phyloP scores from a whole-genome alignment of 2,888 invertebrate species.

The Lymantria dispar region DNA sequence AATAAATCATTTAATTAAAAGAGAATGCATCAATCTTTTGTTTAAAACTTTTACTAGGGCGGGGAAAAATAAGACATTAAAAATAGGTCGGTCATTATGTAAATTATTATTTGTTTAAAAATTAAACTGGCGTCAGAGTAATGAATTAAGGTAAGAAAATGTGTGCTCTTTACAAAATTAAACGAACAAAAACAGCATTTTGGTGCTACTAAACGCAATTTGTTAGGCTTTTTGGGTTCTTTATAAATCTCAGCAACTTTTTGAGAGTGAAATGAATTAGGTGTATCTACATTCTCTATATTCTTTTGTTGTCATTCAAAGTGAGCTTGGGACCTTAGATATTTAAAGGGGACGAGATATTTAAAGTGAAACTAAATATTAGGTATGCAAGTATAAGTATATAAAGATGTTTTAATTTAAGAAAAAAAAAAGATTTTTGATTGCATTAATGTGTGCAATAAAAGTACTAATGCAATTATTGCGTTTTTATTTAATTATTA shows the following conservation, averaged over 20 bases:
- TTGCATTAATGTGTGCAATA: no score
- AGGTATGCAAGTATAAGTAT: no score
- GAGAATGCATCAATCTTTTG: constrained; percentile 77
- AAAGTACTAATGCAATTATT: no score
- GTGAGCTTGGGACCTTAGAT: no score
- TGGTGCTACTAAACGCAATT: constrained; percentile 15
- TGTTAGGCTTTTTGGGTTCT: constrained; percentile 19
- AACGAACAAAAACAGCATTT: constrained; percentile 17
- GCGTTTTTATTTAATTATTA: no score
- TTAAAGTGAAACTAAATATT: no score
- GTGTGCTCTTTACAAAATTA: constrained; percentile 40
- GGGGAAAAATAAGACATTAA: constrained; percentile 67
- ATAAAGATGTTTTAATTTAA: no score
- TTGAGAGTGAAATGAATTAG: constrained; percentile 1
- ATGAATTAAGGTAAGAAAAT: constrained; percentile 39
- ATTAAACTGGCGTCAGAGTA: constrained; percentile 45
- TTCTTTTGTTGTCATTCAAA: not conserved
- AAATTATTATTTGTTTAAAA: constrained; percentile 74
- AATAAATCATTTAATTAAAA: constrained; percentile 73
- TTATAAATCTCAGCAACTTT: constrained; percentile 3
- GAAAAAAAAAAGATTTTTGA: no score
- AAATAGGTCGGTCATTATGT: constrained; percentile 67
- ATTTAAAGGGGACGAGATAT: no score
- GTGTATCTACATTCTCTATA: no score
- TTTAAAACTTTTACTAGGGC: constrained; percentile 53